These are phyloP conservation scores for Pseudolaguvia tuberculata DNA, from an alignment of 2,113 vertebrate species.

Conservation along the genomic window DNA sequence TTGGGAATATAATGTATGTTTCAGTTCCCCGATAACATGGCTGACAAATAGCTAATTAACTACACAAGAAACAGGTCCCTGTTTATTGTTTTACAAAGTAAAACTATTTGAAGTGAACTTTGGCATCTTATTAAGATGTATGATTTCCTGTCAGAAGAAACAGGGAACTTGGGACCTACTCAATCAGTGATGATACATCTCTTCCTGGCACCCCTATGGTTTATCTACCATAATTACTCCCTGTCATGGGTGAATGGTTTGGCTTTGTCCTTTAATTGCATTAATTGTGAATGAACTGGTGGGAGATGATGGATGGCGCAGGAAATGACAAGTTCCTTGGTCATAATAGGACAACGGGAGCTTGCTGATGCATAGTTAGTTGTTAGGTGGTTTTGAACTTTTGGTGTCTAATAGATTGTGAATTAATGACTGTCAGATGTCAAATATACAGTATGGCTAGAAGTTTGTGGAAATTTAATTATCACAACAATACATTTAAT, in stretches of 20 bases:
- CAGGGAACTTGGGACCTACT: constrained; percentile 13
- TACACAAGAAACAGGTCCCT: no score
- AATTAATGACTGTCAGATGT: background rate
- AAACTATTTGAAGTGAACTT: no score
- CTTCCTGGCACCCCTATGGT: constrained; percentile 24
- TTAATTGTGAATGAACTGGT: constrained; percentile 22
- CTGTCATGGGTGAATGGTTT: constrained; percentile 24
- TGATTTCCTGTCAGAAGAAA: constrained; percentile 20
- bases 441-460: background rate
- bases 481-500: no score
- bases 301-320: constrained; percentile 17
- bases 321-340: constrained; percentile 1
- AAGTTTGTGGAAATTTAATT: no score
- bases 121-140: constrained; percentile 30
- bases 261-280: constrained; percentile 26
- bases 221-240: constrained; percentile 30
- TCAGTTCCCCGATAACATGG: no score
- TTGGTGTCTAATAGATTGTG: background rate
- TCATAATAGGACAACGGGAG: background rate
- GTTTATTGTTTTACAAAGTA: no score
- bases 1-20: no score
- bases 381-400: background rate
- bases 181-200: constrained; percentile 28
- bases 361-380: background rate
- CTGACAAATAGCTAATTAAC: no score